Evolutionary conservation across 2,888 invertebrate species (phyloP).

Genomic region (Sipha maydis): DNA sequence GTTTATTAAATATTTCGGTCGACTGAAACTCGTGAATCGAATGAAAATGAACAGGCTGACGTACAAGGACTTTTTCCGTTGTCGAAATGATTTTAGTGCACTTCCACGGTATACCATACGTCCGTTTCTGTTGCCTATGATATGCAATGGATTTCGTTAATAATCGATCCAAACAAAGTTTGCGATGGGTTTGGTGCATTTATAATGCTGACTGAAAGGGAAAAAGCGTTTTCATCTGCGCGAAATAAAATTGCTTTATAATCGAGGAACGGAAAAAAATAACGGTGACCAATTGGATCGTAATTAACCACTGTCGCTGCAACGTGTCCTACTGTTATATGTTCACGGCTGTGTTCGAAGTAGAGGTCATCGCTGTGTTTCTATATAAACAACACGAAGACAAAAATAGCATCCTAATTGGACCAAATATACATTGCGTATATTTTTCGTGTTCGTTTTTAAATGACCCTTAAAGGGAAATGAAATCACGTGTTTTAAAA

Average conservation of each 20-base stretch:
- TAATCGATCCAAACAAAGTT: background rate
- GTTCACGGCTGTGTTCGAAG: background rate
- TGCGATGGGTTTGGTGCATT: background rate
- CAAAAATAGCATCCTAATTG: constrained; percentile 34
- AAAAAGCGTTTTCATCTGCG: background rate
- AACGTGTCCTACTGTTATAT: background rate
- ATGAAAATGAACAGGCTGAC: no score
- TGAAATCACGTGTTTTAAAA: constrained; percentile 31
- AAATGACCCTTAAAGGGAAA: constrained; percentile 49
- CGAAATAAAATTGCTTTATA: background rate
- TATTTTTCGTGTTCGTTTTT: constrained; percentile 6
- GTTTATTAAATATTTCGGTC: no score
- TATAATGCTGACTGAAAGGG: background rate
- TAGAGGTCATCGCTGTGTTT: background rate
- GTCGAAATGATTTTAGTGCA: no score
- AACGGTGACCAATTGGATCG: background rate
- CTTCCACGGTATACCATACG: no score
- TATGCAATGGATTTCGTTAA: background rate
- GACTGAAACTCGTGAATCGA: no score
- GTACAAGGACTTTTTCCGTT: no score
- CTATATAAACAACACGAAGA: background rate
- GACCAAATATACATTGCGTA: constrained; percentile 31
- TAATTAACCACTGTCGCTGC: background rate
- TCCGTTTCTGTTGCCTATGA: no score
- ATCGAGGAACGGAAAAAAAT: background rate